phyloP scores from a whole-genome alignment of 2,113 vertebrate genomes.

The Pongo pygmaeus region DNA sequence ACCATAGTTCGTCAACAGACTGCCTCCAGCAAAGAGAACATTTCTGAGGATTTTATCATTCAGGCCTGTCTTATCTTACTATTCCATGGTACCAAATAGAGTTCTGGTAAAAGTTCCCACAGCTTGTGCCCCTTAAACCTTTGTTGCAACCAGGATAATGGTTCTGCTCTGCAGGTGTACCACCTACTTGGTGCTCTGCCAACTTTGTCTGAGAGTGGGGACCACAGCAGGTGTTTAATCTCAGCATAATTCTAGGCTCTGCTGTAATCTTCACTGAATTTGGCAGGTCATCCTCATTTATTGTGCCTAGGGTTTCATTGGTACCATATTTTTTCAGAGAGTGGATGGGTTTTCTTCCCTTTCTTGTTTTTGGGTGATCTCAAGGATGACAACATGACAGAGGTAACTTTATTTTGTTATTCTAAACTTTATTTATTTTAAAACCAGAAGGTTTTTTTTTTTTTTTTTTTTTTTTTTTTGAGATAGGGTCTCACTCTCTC shows the following conservation, averaged over 20 bases:
- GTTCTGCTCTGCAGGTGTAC: not conserved
- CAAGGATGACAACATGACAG: not conserved
- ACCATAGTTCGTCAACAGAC: not conserved
- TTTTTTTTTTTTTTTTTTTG: not conserved
- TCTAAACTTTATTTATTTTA: slow-evolving; percentile 29
- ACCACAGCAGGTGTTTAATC: not conserved
- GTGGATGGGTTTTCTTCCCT: not conserved
- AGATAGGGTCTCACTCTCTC: no score
- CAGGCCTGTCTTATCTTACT: not conserved
- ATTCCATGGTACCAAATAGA: not conserved
- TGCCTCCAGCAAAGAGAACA: not conserved
- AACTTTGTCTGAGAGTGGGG: not conserved
- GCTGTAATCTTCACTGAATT: not conserved
- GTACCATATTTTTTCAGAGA: not conserved
- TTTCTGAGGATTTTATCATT: not conserved
- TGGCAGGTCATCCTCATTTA: not conserved
- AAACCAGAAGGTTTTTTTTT: not conserved
- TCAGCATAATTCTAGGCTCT: not conserved
- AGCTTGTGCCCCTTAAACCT: not conserved
- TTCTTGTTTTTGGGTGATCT: not conserved
- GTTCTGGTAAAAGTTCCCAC: not conserved
- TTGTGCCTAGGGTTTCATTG: not conserved
- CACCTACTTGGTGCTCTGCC: not conserved
- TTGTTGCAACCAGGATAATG: not conserved
- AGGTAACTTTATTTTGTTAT: not conserved